phyloP scores from a whole-genome alignment of 2,888 invertebrate genomes.

The Nezara viridula region DNA sequence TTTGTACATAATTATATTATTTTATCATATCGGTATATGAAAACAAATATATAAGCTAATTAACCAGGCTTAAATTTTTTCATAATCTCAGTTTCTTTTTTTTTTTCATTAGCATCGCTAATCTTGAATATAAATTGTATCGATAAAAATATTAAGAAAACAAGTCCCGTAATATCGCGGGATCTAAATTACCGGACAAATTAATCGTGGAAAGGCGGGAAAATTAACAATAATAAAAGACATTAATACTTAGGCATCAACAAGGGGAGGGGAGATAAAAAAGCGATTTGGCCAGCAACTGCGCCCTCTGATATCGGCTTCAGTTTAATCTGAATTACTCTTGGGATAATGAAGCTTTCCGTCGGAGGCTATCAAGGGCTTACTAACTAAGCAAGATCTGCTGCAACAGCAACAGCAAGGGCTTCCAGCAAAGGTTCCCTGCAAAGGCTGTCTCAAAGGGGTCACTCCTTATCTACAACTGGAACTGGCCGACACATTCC shows the following conservation, averaged over 20 bases:
- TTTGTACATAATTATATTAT: no score
- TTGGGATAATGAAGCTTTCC: not conserved
- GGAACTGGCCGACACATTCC: not conserved
- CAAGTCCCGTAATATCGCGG: not conserved
- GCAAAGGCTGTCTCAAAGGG: not conserved
- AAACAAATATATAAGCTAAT: no score
- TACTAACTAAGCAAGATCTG: not conserved
- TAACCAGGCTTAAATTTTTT: no score
- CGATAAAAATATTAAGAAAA: not conserved
- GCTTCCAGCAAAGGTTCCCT: not conserved
- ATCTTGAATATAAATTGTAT: not conserved
- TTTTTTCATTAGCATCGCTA: not conserved
- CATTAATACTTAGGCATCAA: not conserved
- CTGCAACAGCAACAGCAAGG: not conserved
- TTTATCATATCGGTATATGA: no score
- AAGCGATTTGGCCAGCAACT: not conserved
- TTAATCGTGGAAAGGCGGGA: not conserved
- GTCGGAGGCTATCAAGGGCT: not conserved
- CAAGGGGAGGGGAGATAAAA: not conserved
- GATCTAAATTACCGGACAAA: not conserved
- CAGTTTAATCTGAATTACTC: not conserved
- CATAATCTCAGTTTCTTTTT: no score
- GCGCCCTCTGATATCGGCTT: not conserved
- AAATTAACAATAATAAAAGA: slow-evolving; percentile 21
- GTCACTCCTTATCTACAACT: not conserved